phyloP scores from a whole-genome alignment of 2,888 invertebrate species.

The Leucophora obtusa region DNA sequence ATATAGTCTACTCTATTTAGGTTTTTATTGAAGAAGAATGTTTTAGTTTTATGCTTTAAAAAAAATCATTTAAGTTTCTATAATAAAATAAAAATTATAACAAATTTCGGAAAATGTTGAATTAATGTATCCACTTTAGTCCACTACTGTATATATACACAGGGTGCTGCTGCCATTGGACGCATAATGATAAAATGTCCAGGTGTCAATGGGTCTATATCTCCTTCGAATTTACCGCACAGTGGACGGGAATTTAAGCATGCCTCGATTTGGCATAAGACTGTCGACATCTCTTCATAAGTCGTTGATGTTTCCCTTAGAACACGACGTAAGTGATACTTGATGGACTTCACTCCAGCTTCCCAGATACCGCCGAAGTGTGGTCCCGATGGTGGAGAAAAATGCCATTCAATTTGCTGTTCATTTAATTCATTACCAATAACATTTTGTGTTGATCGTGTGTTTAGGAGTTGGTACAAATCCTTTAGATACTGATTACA shows the following conservation, averaged over 20 bases:
- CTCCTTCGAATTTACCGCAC: constrained; percentile 12
- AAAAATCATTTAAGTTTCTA: no score
- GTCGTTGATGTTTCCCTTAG: constrained; percentile 24
- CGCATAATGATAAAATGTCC: not conserved
- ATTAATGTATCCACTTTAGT: no score
- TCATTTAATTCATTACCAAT: not conserved
- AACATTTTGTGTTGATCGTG: not conserved
- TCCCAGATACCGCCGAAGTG: constrained; percentile 47
- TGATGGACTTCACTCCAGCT: constrained; percentile 38
- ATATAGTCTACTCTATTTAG: no score
- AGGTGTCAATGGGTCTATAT: constrained; percentile 15
- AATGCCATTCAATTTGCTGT: not conserved
- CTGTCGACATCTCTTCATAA: constrained; percentile 39
- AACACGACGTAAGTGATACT: constrained; percentile 33
- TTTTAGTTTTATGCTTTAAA: no score
- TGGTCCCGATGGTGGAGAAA: constrained; percentile 8
- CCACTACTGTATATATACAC: no score
- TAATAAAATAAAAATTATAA: no score
- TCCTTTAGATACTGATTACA: not conserved
- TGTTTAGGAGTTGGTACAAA: constrained; percentile 4
- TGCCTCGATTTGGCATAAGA: constrained; percentile 40
- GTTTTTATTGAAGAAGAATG: no score
- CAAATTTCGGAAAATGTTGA: no score
- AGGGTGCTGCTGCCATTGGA: not conserved
- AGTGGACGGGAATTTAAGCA: constrained; percentile 5